These are phyloP conservation scores for Hafferia zeledoni DNA, from an alignment of 2,797 vertebrate species.

Conservation along the genomic window DNA sequence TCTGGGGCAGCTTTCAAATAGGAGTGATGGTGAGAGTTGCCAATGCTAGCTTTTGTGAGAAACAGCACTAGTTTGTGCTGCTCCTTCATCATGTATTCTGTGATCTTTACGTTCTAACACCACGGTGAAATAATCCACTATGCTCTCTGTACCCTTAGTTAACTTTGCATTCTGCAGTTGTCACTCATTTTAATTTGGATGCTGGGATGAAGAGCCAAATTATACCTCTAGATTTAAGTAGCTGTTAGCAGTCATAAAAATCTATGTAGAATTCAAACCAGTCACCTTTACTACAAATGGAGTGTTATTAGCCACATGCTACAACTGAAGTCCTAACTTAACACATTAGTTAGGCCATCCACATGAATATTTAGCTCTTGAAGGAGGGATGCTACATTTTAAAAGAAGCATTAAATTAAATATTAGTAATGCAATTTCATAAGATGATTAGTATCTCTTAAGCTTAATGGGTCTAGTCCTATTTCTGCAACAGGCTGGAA, in stretches of 20 bases:
- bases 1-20: background rate
- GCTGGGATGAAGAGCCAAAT: background rate
- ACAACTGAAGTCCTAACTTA: background rate
- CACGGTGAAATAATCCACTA: background rate
- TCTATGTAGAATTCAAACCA: background rate
- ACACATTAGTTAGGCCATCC: background rate
- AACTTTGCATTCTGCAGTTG: background rate
- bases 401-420: conserved; percentile 15
- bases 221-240: background rate
- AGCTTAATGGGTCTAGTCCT: background rate
- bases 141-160: background rate
- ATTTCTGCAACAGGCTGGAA: background rate
- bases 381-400: background rate
- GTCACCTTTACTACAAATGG: background rate
- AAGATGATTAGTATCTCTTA: background rate
- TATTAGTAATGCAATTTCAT: conserved; percentile 9
- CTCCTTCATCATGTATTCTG: background rate
- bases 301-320: background rate
- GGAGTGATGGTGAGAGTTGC: background rate
- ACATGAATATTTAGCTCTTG: background rate
- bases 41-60: background rate
- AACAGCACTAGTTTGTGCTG: background rate
- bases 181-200: background rate
- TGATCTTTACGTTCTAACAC: background rate
- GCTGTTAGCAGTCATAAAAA: background rate